phyloP scores from a whole-genome alignment of 2,797 vertebrate species.

The Pseudomugil tenellus region DNA sequence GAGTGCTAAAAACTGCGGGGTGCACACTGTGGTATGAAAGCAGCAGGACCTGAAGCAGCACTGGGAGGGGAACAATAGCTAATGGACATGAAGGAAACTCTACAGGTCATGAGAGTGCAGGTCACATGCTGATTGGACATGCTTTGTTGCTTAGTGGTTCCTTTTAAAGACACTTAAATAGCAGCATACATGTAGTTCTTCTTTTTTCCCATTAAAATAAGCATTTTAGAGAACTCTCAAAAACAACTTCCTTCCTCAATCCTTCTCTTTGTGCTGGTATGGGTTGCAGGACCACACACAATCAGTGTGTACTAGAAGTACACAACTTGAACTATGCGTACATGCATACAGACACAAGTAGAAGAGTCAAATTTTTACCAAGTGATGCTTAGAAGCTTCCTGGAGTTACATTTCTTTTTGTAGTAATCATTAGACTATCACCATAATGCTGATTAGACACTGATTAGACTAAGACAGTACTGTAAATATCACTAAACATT shows the following conservation, averaged over 20 bases:
- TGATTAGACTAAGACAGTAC: background rate
- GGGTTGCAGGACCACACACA: slow-evolving; percentile 67
- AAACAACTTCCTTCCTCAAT: slow-evolving; percentile 43
- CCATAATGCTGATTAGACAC: background rate
- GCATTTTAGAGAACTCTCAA: slow-evolving; percentile 53
- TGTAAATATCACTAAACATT: background rate
- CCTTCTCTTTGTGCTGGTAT: slow-evolving; percentile 24
- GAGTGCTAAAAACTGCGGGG: slow-evolving; percentile 20
- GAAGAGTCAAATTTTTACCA: slow-evolving; percentile 6
- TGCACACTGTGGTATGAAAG: slow-evolving; percentile 54
- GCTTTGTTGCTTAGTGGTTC: slow-evolving; percentile 44
- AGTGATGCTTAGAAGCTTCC: slow-evolving; percentile 8
- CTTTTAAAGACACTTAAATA: slow-evolving; percentile 52
- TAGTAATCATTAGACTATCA: background rate
- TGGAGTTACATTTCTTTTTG: background rate
- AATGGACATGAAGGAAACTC: slow-evolving; percentile 74
- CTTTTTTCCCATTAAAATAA: slow-evolving; percentile 57
- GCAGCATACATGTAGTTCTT: slow-evolving; percentile 14
- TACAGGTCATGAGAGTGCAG: slow-evolving; percentile 65
- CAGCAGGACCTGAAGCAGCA: slow-evolving; percentile 54
- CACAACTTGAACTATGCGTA: slow-evolving; percentile 23
- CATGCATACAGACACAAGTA: slow-evolving; percentile 20
- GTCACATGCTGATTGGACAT: slow-evolving; percentile 61
- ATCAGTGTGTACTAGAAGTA: slow-evolving; percentile 10
- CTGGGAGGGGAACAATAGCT: slow-evolving; percentile 71